Evolutionary conservation across 2,888 invertebrate species (phyloP), one percentile per base, ranked within the genome.

Genomic region (Helicoverpa assulta): DNA sequence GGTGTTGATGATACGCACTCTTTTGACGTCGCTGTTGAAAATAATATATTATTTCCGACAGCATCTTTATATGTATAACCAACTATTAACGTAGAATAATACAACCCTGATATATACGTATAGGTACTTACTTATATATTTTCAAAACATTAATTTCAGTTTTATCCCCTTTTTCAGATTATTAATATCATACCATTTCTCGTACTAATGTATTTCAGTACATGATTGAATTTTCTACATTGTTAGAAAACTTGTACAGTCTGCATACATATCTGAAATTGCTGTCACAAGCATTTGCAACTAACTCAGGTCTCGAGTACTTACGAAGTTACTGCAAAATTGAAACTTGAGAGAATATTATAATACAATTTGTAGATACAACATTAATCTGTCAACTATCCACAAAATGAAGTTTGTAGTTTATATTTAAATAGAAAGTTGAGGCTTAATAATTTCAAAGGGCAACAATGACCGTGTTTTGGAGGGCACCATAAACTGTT

Each of bases 161-260:
- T 26, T 26, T 4, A 26, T 12, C 12, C 10, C 37, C 12, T 3
- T 12, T 12, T 10, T 37, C 12, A 37, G 37, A 43, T 43, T 16
- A 10, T 14, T 43, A 1, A 53, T 29, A 43, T 54, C 57, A n/a
- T 16, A 26, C 51, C 37, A 16, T 50, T 26, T 26, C 2, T 26
- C 26, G 26, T 26, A 21, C 21, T 21, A 21, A 2, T 29, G 7
- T 10, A 37, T 40, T 40, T 40, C 12, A 40, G 1, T 12, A 14
- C 3, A 40, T 40, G 12, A 40, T 40, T 14, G 0, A 2, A 40
- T 40, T 33, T 33, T 10, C 7, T 5, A 33, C 18, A 70, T 59
- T 70, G 76, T 56, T 52, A 16, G n/a, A 21, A 37, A 50, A 50
- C 52, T 21, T 67, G n/a, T 59, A 63, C 50, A 74, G n/a, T 60